These are phyloP conservation scores for Hemitrygon akajei DNA, from an alignment of 2,797 vertebrate species.

Conservation along the genomic window DNA sequence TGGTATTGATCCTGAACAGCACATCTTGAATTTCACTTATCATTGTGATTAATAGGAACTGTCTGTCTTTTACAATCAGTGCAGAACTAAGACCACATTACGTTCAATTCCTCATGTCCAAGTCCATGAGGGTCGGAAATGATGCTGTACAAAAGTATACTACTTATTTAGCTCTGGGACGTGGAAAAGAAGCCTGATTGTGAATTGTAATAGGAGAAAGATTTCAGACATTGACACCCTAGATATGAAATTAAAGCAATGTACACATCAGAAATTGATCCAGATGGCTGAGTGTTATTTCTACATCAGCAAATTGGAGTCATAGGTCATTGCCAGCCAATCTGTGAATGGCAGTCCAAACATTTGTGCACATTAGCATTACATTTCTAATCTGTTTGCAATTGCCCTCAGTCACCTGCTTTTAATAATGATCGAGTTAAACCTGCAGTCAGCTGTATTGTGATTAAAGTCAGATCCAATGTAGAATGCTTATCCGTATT, in stretches of 20 bases:
- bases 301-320: slow-evolving; percentile 18
- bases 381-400: neutral
- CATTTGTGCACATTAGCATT: neutral
- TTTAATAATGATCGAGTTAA: neutral
- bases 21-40: neutral
- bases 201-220: neutral
- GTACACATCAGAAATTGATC: neutral
- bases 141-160: neutral
- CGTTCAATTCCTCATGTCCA: neutral
- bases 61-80: neutral
- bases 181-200: too few relatives aligned
- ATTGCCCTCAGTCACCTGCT: neutral
- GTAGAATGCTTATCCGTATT: neutral
- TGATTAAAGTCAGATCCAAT: slow-evolving; percentile 22
- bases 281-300: neutral
- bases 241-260: neutral
- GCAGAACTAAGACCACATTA: neutral
- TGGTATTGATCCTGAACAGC: neutral
- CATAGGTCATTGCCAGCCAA: neutral
- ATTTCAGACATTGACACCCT: neutral
- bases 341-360: neutral
- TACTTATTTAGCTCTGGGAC: neutral
- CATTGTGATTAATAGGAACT: neutral
- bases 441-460: neutral
- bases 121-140: neutral